phyloP scores from a whole-genome alignment of 2,797 vertebrate genomes.

The Garrulus glandarius region DNA sequence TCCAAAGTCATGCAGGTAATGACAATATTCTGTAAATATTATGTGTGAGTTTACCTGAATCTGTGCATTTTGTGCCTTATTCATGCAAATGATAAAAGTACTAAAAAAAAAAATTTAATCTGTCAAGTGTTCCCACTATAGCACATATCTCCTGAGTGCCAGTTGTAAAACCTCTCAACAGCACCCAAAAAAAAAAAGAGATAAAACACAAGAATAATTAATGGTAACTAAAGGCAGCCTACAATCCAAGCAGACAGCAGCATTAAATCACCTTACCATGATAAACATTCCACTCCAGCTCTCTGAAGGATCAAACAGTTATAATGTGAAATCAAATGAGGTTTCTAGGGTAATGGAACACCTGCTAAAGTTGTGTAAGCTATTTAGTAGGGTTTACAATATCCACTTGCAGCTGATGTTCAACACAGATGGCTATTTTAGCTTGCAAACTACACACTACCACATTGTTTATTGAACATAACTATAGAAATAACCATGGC shows the following conservation, averaged over 20 bases:
- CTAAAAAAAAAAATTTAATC: constrained; percentile 71
- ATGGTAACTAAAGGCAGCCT: constrained; percentile 66
- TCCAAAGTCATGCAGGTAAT: constrained; percentile 94
- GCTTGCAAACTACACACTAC: constrained; percentile 55
- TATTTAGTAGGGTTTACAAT: constrained; percentile 65
- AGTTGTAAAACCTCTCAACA: constrained; percentile 73
- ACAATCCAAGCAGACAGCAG: constrained; percentile 59
- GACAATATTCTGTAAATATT: constrained; percentile 91
- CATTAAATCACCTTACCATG: constrained; percentile 64
- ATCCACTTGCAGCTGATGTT: constrained; percentile 66
- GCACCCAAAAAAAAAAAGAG: constrained; percentile 51
- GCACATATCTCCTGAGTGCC: constrained; percentile 79
- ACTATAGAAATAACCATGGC: constrained; percentile 55
- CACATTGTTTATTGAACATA: constrained; percentile 65
- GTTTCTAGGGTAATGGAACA: constrained; percentile 72
- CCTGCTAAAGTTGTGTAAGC: constrained; percentile 62
- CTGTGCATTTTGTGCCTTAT: constrained; percentile 99
- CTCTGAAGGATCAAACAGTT: constrained; percentile 69
- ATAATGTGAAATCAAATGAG: constrained; percentile 73
- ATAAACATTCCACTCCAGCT: constrained; percentile 73
- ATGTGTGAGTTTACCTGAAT: constrained; percentile 94
- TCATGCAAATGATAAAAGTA: constrained; percentile 84
- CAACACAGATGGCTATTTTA: constrained; percentile 65
- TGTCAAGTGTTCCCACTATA: constrained; percentile 80
- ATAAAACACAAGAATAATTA: constrained; percentile 54